Evolutionary conservation across 2,888 invertebrate species (phyloP).

Genomic region (Abrostola tripartita): DNA sequence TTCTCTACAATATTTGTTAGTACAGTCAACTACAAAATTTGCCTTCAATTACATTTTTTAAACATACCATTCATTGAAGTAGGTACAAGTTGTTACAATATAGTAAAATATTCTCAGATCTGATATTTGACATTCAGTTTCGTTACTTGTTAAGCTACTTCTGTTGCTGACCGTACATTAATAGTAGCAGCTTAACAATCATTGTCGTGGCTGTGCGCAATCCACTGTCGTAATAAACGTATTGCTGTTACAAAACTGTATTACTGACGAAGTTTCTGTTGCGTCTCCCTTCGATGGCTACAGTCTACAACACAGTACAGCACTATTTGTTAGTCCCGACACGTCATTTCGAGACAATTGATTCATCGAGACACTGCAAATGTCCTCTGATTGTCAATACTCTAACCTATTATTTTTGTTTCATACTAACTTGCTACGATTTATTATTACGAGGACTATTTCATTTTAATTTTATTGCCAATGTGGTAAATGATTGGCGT

Average conservation of each 20-base stretch:
- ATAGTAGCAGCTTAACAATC: conserved; percentile 14
- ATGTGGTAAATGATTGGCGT: too few species aligned
- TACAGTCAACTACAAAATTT: too few species aligned
- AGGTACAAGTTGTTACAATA: too few species aligned
- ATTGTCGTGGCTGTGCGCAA: conserved; percentile 32
- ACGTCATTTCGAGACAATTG: conserved; percentile 80
- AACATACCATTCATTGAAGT: too few species aligned
- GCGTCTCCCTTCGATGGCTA: conserved; percentile 49
- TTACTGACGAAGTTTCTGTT: conserved; percentile 40
- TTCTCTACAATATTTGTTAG: too few species aligned
- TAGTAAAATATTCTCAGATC: too few species aligned
- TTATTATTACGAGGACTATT: conserved; percentile 24
- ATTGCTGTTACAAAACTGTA: conserved; percentile 45
- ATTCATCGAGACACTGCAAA: conserved; percentile 82
- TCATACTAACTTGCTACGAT: conserved; percentile 40
- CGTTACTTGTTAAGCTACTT: too few species aligned
- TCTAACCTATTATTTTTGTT: conserved; percentile 44
- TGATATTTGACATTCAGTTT: too few species aligned
- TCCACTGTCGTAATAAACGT: conserved; percentile 40
- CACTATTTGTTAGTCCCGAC: conserved; percentile 62
- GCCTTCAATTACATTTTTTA: too few species aligned
- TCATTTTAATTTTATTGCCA: too few species aligned
- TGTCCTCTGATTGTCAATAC: conserved; percentile 62
- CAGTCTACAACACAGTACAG: conserved; percentile 1
- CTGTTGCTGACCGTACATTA: not conserved